Conservation (phyloP, 2,888 invertebrate genomes). For the Phaedon cochleariae region DNA sequence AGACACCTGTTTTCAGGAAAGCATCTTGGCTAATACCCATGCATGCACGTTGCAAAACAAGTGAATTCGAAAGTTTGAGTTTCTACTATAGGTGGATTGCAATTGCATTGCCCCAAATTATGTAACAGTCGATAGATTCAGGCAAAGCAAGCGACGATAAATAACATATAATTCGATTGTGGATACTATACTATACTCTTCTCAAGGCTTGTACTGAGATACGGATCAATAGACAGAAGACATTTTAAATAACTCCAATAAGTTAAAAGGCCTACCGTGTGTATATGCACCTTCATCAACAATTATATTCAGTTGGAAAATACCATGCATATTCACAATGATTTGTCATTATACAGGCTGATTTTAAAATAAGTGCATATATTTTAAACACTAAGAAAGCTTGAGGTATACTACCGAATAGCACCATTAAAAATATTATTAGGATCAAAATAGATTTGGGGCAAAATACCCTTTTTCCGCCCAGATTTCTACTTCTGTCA, state of each 20-base stretch:
- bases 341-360: neutral
- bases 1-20: neutral
- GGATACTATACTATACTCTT: neutral
- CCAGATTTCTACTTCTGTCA: too few relatives aligned
- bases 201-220: neutral
- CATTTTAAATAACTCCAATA: neutral
- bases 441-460: too few relatives aligned
- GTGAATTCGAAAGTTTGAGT: constrained; percentile 38
- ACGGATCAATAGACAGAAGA: neutral
- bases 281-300: neutral
- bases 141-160: neutral
- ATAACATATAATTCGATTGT: neutral
- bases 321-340: neutral
- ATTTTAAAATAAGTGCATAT: too few relatives aligned
- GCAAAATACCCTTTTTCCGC: too few relatives aligned
- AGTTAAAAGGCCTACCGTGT: too few relatives aligned
- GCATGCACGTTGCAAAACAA: constrained; percentile 25
- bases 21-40: neutral
- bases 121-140: constrained; percentile 19
- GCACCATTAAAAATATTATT: too few relatives aligned
- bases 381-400: too few relatives aligned
- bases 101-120: constrained; percentile 38
- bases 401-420: too few relatives aligned
- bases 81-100: constrained; percentile 14
- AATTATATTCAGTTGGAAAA: neutral